Evolutionary conservation across 2,797 vertebrate genomes (phyloP).

Genomic region (Sparidentex hasta): DNA sequence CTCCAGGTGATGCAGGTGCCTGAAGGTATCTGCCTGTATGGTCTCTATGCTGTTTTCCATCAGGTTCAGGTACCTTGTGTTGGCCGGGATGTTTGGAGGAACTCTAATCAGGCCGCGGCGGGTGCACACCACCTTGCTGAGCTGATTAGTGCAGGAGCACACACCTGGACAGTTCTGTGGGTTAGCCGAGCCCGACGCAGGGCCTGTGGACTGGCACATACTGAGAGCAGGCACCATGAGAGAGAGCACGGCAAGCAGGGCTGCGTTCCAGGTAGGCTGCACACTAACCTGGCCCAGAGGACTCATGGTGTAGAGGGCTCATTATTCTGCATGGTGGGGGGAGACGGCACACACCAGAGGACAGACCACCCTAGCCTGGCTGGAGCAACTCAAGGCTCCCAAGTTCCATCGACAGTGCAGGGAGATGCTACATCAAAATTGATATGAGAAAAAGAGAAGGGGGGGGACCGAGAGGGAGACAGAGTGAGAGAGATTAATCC

Average conservation of each 20-base stretch:
- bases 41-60: conserved; percentile 99
- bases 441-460: conserved; percentile 46
- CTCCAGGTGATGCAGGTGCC: conserved; percentile 96
- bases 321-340: conserved; percentile 96
- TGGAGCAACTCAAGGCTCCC: conserved; percentile 91
- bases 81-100: conserved; percentile 93
- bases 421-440: conserved; percentile 79
- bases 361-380: conserved; percentile 93
- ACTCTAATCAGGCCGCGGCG: conserved; percentile 93
- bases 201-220: conserved; percentile 89
- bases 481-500: conserved; percentile 69
- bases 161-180: conserved; percentile 95
- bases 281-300: conserved; percentile 98
- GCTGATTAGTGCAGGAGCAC: conserved; percentile 98
- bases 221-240: conserved; percentile 93
- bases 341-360: conserved; percentile 86
- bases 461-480: conserved; percentile 44
- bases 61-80: conserved; percentile 96
- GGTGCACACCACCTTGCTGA: conserved; percentile 98
- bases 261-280: conserved; percentile 95
- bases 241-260: conserved; percentile 93
- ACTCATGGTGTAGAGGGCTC: conserved; percentile 99
- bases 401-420: conserved; percentile 92
- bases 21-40: conserved; percentile 97
- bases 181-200: conserved; percentile 84